Conservation (phyloP, 2,888 invertebrate species). For the Coenonympha arcania region DNA sequence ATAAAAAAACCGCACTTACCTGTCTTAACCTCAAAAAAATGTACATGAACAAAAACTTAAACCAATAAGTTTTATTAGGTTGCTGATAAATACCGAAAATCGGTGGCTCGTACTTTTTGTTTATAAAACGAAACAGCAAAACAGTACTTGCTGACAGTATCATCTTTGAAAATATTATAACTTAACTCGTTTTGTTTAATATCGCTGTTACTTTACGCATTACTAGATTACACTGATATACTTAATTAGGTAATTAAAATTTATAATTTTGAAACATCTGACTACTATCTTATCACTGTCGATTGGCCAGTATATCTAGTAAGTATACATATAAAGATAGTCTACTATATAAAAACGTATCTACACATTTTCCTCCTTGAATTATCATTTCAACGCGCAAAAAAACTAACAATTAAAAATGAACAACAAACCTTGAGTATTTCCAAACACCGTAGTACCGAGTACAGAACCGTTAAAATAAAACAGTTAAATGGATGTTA, state of each 20-base stretch:
- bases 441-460: no score
- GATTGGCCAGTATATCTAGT: neutral
- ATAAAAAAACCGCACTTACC: slow-evolving; percentile 55
- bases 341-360: neutral
- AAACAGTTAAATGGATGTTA: neutral
- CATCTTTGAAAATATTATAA: neutral
- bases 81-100: slow-evolving; percentile 71
- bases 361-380: neutral
- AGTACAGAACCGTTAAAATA: neutral
- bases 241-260: neutral
- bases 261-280: neutral
- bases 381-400: slow-evolving; percentile 5
- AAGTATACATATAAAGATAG: neutral
- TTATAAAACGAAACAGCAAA: slow-evolving; percentile 47
- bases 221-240: no score
- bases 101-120: slow-evolving; percentile 48
- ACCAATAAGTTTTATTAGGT: slow-evolving; percentile 63
- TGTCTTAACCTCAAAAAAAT: slow-evolving; percentile 53
- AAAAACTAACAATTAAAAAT: neutral
- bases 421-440: neutral
- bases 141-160: slow-evolving; percentile 33
- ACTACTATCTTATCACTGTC: neutral
- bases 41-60: slow-evolving; percentile 69
- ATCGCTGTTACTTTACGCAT: no score
- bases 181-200: neutral